Base-by-base conservation (phyloP, 37 sponge, comb jelly and placozoan species). In the Geodia barretti region DNA sequence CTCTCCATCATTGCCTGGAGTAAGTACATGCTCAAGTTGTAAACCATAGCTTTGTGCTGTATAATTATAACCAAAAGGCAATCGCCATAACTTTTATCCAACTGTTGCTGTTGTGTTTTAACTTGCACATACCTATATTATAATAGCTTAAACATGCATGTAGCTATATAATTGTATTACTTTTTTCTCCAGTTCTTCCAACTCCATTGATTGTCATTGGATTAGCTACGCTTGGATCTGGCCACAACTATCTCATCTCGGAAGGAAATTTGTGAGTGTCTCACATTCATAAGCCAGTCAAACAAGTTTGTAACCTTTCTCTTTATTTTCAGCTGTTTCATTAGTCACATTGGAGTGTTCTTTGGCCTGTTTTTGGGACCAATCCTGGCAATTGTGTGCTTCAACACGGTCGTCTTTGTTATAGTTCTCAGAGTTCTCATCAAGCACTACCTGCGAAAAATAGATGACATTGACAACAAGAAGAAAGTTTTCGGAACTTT, bases 1-100 rank as follows among this genome's bases (percentile, higher is more conserved):
- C 41, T 79, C 38, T 90, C 87, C 17, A 9, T 90, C 25, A 62
- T 90, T 19, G 37, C 70, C 40, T 90, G 91, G 91, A 70, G 91
- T 90, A 80, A 74, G 82, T 41, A 21, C 4, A 14, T 23, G n/a
- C n/a, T n/a, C n/a, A n/a, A n/a, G n/a, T n/a, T n/a, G n/a, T n/a
- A n/a, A n/a, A n/a, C n/a, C n/a, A n/a, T n/a, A n/a, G n/a, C n/a
- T n/a, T 11, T 17, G 35, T n/a, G 14, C 7, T 3, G 32, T 1
- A 74, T 3, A 40, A 42, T 33, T n/a, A n/a, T n/a, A n/a, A n/a
- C n/a, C n/a, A n/a, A n/a, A n/a, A n/a, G n/a, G n/a, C n/a, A n/a
- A n/a, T n/a, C n/a, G n/a, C n/a, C n/a, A n/a, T n/a, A n/a, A n/a
- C n/a, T n/a, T n/a, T n/a, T n/a, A n/a, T n/a, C n/a, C n/a, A n/a